Percentiles rank a stretch among this genome's conserved stretches.
These are phyloP conservation scores for Scrobipalpa costella DNA, from an alignment of 2,888 invertebrate genomes.

Conservation along the genomic window DNA sequence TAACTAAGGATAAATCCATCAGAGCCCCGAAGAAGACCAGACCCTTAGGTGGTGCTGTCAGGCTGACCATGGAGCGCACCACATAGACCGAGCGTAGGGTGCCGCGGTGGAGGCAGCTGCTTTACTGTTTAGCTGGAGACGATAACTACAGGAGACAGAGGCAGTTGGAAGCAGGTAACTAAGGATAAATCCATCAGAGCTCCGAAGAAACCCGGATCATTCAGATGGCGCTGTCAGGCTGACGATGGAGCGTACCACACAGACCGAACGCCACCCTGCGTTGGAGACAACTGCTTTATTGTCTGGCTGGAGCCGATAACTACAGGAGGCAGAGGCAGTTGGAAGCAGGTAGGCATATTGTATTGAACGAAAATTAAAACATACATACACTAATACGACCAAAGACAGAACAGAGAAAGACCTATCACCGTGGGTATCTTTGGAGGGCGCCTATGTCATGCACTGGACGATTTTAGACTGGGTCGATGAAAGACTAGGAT, in stretches of 20 bases:
- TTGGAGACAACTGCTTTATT: slow-evolving; percentile 90
- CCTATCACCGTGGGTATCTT: too few species aligned
- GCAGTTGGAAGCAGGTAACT: slow-evolving; percentile 84
- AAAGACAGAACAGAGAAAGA: too few species aligned
- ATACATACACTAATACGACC: too few species aligned
- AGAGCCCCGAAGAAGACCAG: too few species aligned
- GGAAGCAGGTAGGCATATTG: slow-evolving; percentile 85
- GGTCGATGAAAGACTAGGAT: slow-evolving; percentile 81
- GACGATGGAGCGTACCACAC: slow-evolving; percentile 91
- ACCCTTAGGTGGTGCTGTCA: slow-evolving; percentile 55
- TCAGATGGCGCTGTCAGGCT: slow-evolving; percentile 69
- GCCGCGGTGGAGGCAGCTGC: slow-evolving; percentile 89
- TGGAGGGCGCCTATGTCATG: too few species aligned
- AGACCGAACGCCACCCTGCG: slow-evolving; percentile 89
- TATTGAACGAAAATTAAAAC: too few species aligned
- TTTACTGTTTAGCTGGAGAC: slow-evolving; percentile 90
- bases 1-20: slow-evolving; percentile 29
- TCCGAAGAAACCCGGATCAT: slow-evolving; percentile 33
- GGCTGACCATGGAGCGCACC: slow-evolving; percentile 88
- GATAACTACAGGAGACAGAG: slow-evolving; percentile 87
- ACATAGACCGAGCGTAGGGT: slow-evolving; percentile 90
- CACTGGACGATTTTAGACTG: too few species aligned
- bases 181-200: too few species aligned
- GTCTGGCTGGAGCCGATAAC: slow-evolving; percentile 88
- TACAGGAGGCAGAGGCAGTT: slow-evolving; percentile 87